Evolutionary conservation across 1,140 invertebrate species (phyloP).

Genomic region (Phymorhynchus buccinoides): DNA sequence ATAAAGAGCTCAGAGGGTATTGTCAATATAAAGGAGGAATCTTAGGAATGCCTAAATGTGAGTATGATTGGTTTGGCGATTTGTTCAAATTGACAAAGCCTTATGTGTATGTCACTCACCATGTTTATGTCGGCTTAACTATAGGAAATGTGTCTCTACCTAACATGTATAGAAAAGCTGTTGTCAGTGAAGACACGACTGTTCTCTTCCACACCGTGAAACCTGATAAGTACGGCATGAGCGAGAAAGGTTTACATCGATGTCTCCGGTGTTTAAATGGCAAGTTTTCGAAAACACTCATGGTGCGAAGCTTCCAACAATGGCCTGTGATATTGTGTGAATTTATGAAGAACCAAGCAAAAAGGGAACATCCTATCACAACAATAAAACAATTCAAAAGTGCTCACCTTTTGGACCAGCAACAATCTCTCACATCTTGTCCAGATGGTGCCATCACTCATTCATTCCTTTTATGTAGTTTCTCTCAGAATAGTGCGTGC

Average conservation of each 20-base stretch:
- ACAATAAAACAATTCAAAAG: no score
- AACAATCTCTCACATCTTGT: neutral
- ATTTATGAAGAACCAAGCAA: no score
- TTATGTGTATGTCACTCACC: neutral
- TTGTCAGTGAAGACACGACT: neutral
- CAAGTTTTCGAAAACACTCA: no score
- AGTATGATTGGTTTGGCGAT: neutral
- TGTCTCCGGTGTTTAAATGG: no score
- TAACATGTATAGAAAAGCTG: neutral
- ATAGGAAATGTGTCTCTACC: neutral
- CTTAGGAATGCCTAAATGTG: neutral
- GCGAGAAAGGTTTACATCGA: no score
- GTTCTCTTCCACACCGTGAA: neutral
- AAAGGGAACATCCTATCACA: no score
- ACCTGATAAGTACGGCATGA: no score
- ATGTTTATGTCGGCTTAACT: neutral
- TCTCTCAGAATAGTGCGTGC: neutral
- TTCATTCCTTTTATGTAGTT: constrained; percentile 15
- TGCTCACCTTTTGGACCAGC: no score
- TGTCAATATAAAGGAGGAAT: neutral
- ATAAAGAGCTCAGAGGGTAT: neutral
- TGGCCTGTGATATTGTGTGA: no score
- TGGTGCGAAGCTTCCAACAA: no score
- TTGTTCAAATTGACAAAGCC: neutral
- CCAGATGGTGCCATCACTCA: neutral